phyloP scores from a whole-genome alignment of 64 coral and sea anemone genomes.

The Actinia tenebrosa region DNA sequence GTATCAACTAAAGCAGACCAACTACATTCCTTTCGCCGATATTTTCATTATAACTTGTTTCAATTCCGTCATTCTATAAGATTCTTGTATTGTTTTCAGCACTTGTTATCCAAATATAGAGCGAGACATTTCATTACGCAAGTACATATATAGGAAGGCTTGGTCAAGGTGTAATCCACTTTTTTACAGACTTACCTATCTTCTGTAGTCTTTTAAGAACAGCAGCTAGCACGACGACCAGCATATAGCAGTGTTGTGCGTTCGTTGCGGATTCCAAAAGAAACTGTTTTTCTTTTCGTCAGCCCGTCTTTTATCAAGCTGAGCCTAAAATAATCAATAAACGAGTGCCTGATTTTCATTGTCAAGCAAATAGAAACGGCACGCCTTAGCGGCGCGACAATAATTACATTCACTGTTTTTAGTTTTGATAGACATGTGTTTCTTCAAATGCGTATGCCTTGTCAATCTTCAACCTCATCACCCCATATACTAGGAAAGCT shows the following conservation, averaged over 20 bases:
- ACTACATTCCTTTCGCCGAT: not conserved
- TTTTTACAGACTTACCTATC: not conserved
- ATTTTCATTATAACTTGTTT: not conserved
- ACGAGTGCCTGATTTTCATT: not conserved
- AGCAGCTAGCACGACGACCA: too few relatives aligned
- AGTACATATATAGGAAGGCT: not conserved
- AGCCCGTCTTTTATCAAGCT: not conserved
- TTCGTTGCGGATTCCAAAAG: not conserved
- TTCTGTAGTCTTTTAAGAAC: not conserved
- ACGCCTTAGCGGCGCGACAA: not conserved
- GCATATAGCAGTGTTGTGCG: not conserved
- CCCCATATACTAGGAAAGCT: too few relatives aligned
- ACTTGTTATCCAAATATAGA: too few relatives aligned
- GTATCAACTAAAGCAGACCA: too few relatives aligned
- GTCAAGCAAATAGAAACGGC: not conserved
- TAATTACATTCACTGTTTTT: conserved; percentile 1
- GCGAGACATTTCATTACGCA: too few relatives aligned
- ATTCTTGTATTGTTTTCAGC: too few relatives aligned
- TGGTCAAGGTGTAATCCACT: not conserved
- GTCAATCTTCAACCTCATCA: not conserved
- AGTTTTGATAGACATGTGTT: not conserved
- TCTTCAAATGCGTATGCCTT: not conserved
- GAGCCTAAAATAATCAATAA: not conserved
- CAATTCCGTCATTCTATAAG: too few relatives aligned
- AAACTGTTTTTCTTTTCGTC: not conserved